Conservation (phyloP, 1,140 invertebrate genomes). For the Drosophila erecta region DNA sequence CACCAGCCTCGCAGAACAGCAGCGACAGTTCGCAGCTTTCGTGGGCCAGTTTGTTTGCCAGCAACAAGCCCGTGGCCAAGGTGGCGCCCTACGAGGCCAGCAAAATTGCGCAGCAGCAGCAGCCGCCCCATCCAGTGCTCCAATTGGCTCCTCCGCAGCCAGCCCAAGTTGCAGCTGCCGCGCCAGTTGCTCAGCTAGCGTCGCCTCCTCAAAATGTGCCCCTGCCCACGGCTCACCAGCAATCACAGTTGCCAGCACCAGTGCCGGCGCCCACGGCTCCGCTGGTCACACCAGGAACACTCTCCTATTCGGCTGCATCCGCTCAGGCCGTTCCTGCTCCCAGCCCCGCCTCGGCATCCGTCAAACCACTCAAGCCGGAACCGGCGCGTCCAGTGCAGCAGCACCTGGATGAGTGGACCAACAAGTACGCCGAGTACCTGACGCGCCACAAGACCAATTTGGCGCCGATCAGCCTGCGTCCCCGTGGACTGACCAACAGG, state of each 20-base stretch:
- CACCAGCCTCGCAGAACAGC: conserved; percentile 64
- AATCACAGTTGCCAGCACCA: conserved; percentile 61
- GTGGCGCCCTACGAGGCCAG: conserved; percentile 86
- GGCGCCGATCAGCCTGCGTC: conserved; percentile 90
- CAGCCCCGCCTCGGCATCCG: conserved; percentile 36
- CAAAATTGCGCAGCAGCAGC: conserved; percentile 58
- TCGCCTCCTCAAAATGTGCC: conserved; percentile 4
- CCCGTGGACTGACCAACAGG: conserved; percentile 94
- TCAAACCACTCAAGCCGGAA: conserved; percentile 55
- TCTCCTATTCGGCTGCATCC: conserved; percentile 82
- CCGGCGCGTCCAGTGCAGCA: conserved; percentile 46
- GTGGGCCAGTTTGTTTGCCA: conserved; percentile 69
- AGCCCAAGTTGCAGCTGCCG: conserved; percentile 12
- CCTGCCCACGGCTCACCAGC: conserved; percentile 59
- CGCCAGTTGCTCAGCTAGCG: conserved; percentile 20
- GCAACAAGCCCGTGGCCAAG: conserved; percentile 86
- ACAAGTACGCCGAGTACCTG: conserved; percentile 89
- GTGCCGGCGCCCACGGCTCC: conserved; percentile 65
- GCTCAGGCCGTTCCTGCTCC: conserved; percentile 70
- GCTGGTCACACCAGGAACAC: conserved; percentile 75
- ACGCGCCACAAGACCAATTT: conserved; percentile 90
- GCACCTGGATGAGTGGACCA: conserved; percentile 77
- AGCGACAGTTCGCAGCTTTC: conserved; percentile 62
- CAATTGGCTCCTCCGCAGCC: conserved; percentile 40
- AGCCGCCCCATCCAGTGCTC: conserved; percentile 19